Percentiles rank a stretch among this genome's conserved stretches.
Conservation (phyloP, 53 echinoderm and acorn worm genomes). For the Astropecten irregularis region DNA sequence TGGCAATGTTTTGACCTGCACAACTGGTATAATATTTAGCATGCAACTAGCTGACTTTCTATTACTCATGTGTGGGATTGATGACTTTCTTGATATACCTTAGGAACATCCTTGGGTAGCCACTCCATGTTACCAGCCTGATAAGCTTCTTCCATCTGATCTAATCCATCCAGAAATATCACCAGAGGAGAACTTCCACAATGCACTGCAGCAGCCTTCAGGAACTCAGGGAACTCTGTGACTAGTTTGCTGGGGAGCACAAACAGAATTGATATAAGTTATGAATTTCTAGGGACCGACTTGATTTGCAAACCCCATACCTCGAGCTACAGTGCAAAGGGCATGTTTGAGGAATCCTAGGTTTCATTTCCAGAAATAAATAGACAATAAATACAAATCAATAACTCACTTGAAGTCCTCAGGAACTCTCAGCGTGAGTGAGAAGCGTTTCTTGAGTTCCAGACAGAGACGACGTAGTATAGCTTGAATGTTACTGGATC, state of each 20-base stretch:
- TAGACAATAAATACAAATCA: too few relatives aligned
- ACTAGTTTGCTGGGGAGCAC: constrained; percentile 72
- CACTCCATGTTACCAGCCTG: constrained; percentile 92
- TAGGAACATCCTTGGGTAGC: constrained; percentile 82
- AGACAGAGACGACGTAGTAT: constrained; percentile 76
- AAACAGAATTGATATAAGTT: not conserved
- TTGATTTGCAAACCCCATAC: too few relatives aligned
- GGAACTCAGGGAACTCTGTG: constrained; percentile 78
- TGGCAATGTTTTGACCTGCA: too few relatives aligned
- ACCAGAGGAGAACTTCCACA: constrained; percentile 58
- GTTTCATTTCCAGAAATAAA: too few relatives aligned
- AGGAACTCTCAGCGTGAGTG: constrained; percentile 66
- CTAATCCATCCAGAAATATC: constrained; percentile 83
- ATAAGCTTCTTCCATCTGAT: constrained; percentile 69
- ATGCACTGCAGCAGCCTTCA: constrained; percentile 79
- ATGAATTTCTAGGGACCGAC: too few relatives aligned
- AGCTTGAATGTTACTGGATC: constrained; percentile 68
- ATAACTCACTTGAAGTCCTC: constrained; percentile 92
- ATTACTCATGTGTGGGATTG: too few relatives aligned
- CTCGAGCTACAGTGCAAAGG: too few relatives aligned
- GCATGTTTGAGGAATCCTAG: too few relatives aligned
- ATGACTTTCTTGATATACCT: too few relatives aligned
- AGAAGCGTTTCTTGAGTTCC: constrained; percentile 71
- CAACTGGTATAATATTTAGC: too few relatives aligned
- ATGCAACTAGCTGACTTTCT: too few relatives aligned